These are phyloP conservation scores for Phainopepla nitens DNA, from an alignment of 2,113 vertebrate genomes.

Conservation along the genomic window DNA sequence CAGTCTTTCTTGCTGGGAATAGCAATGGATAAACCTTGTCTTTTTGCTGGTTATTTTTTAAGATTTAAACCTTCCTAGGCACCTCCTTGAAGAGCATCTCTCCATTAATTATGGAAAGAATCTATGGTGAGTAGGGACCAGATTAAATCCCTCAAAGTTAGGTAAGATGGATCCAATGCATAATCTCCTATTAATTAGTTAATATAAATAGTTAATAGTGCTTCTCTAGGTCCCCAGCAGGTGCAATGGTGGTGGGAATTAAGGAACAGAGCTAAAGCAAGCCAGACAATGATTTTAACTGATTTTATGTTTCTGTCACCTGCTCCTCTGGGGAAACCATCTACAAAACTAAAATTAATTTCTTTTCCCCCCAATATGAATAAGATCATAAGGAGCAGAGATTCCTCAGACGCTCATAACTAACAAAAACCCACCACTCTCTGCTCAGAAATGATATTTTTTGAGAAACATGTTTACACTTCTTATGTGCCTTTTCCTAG, in stretches of 20 bases:
- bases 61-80: not conserved
- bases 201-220: not conserved
- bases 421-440: not conserved
- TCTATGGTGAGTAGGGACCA: not conserved
- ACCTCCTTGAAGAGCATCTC: not conserved
- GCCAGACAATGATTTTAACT: not conserved
- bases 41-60: not conserved
- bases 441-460: not conserved
- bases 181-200: not conserved
- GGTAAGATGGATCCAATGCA: not conserved
- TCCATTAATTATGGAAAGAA: not conserved
- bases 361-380: not conserved
- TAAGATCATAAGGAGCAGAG: not conserved
- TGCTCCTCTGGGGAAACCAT: not conserved
- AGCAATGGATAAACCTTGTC: not conserved
- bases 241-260: not conserved
- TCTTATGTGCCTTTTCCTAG: not conserved
- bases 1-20: not conserved
- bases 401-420: not conserved
- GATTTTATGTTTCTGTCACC: not conserved
- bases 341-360: not conserved
- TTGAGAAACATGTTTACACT: not conserved
- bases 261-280: not conserved
- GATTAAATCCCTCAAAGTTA: not conserved
- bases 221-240: not conserved